Evolutionary conservation across 2,113 vertebrate species (phyloP).

Genomic region (Eira barbara): DNA sequence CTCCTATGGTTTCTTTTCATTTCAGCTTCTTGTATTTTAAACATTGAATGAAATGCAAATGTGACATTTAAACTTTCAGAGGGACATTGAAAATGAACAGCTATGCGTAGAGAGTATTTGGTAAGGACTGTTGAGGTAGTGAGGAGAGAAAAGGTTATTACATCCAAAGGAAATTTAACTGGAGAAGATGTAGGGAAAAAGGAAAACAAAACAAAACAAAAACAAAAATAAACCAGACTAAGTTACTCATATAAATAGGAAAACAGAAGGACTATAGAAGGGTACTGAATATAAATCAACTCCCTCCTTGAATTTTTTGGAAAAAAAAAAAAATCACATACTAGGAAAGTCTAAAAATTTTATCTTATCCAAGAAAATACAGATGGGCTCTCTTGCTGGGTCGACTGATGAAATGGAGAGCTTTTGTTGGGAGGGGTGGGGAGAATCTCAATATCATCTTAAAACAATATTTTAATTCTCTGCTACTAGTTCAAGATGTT

Average conservation of each 20-base stretch:
- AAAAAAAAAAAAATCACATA: neutral
- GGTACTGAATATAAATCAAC: neutral
- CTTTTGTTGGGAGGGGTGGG: neutral
- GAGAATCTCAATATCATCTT: neutral
- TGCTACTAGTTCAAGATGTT: neutral
- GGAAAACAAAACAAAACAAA: neutral
- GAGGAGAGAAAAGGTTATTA: conserved; percentile 54
- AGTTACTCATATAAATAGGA: neutral
- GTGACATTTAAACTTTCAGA: conserved; percentile 65
- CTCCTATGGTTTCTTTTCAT: conserved; percentile 32
- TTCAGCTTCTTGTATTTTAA: conserved; percentile 61
- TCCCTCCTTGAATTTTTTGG: neutral
- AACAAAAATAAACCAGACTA: neutral
- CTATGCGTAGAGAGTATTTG: conserved; percentile 30
- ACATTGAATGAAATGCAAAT: conserved; percentile 70
- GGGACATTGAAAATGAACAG: conserved; percentile 54
- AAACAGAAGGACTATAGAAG: neutral
- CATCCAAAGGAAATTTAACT: conserved; percentile 43
- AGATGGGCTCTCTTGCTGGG: neutral
- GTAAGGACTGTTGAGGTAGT: neutral
- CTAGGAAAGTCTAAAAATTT: neutral
- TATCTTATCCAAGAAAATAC: neutral
- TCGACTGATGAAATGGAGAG: neutral
- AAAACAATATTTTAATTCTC: conserved; percentile 8
- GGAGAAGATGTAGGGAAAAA: neutral